These are phyloP conservation scores for Sinocyclocheilus grahami DNA, from an alignment of 2,113 vertebrate genomes.

Conservation along the genomic window DNA sequence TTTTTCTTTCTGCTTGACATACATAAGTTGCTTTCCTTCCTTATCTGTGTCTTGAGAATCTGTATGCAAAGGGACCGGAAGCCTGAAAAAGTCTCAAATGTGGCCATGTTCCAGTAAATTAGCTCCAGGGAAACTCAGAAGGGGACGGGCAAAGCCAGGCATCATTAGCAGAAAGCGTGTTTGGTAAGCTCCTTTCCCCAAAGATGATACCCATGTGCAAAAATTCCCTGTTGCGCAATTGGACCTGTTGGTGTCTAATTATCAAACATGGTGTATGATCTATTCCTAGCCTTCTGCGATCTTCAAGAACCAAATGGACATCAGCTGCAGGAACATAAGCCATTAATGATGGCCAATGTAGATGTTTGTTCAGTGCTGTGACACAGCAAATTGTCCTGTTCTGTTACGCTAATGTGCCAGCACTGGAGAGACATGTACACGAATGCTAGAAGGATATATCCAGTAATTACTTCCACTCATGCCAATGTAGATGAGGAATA, in stretches of 20 bases:
- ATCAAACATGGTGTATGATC: constrained; percentile 30
- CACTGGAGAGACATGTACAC: neutral
- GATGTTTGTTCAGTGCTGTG: neutral
- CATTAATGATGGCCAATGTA: constrained; percentile 18
- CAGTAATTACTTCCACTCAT: neutral
- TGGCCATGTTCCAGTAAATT: constrained; percentile 46
- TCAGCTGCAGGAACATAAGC: neutral
- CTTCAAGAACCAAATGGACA: constrained; percentile 36
- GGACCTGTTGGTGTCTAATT: constrained; percentile 51
- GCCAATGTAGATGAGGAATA: neutral
- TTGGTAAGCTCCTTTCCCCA: constrained; percentile 41
- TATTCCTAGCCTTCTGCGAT: constrained; percentile 48
- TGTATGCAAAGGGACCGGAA: constrained; percentile 23
- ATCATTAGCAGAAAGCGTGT: constrained; percentile 48
- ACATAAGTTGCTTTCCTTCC: constrained; percentile 15
- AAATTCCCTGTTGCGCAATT: constrained; percentile 47
- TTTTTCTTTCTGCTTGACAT: neutral
- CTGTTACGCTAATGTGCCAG: neutral
- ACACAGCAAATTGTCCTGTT: constrained; percentile 13
- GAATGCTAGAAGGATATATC: neutral
- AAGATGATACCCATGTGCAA: constrained; percentile 39
- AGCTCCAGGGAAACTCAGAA: constrained; percentile 45
- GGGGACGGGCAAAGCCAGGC: constrained; percentile 40
- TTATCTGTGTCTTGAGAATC: constrained; percentile 29
- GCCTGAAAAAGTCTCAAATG: constrained; percentile 42